A percentile compares a stretch with the other conserved stretches of the same genome.
Conservation (phyloP, 2,113 vertebrate species). For the Bolborhynchus lineola region DNA sequence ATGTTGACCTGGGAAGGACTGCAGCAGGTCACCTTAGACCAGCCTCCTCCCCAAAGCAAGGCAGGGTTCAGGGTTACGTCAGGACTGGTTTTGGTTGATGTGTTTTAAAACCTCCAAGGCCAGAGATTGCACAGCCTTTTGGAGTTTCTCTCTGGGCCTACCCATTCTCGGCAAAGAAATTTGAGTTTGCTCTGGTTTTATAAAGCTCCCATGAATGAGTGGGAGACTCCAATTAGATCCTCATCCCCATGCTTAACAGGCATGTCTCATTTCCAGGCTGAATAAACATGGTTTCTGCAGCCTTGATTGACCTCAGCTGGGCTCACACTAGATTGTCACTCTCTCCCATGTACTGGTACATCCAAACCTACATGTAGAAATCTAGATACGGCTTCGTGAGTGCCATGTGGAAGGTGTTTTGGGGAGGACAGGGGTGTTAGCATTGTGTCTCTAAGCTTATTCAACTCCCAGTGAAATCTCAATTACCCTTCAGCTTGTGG, state of each 20-base stretch:
- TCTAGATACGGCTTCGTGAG: not conserved
- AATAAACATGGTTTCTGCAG: not conserved
- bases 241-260: not conserved
- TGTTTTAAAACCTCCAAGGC: not conserved
- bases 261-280: not conserved
- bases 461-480: not conserved
- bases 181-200: not conserved
- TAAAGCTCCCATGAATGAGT: not conserved
- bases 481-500: not conserved
- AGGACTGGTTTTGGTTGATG: not conserved
- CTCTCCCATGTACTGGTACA: not conserved
- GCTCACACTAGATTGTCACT: not conserved
- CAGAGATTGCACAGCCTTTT: not conserved
- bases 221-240: not conserved
- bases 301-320: fast-evolving
- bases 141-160: not conserved
- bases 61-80: not conserved
- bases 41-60: not conserved
- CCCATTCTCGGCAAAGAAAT: not conserved
- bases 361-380: not conserved
- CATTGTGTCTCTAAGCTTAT: not conserved
- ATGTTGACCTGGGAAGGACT: not conserved
- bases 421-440: not conserved
- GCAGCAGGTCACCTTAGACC: not conserved
- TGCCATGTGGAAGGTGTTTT: not conserved